phyloP scores from a whole-genome alignment of 2,113 vertebrate species.

The Garra rufa region DNA sequence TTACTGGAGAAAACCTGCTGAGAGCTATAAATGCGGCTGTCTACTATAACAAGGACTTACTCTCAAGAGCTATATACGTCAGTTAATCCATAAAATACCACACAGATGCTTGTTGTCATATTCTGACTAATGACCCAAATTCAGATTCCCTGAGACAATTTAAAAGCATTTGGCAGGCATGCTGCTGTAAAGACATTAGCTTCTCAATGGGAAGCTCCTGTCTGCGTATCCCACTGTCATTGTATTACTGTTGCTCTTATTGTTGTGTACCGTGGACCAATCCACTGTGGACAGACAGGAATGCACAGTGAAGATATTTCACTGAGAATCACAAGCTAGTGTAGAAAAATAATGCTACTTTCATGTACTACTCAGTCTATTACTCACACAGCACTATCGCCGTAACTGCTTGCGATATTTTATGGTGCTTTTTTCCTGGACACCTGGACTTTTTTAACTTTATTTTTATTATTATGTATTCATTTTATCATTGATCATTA shows the following conservation, averaged over 20 bases:
- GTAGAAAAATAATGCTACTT: neutral
- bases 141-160: slow-evolving; percentile 52
- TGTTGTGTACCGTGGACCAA: slow-evolving; percentile 46
- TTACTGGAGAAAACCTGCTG: slow-evolving; percentile 8
- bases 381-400: neutral
- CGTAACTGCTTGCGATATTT: neutral
- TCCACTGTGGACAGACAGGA: slow-evolving; percentile 6
- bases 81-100: slow-evolving; percentile 43
- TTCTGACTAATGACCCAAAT: slow-evolving; percentile 54
- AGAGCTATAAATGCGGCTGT: slow-evolving; percentile 40
- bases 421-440: too few species aligned
- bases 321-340: neutral
- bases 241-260: slow-evolving; percentile 58
- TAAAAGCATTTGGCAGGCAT: slow-evolving; percentile 60
- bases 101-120: slow-evolving; percentile 50
- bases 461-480: too few species aligned
- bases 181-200: slow-evolving; percentile 59
- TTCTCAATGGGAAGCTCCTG: slow-evolving; percentile 57
- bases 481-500: too few species aligned
- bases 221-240: slow-evolving; percentile 51
- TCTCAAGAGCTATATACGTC: slow-evolving; percentile 31
- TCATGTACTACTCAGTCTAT: neutral
- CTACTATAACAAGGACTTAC: slow-evolving; percentile 35
- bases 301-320: neutral
- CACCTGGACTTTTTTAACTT: too few species aligned